Percentiles rank a stretch among this genome's conserved stretches.
Conservation (phyloP, 2,797 vertebrate genomes). For the Gambelia wislizenii region DNA sequence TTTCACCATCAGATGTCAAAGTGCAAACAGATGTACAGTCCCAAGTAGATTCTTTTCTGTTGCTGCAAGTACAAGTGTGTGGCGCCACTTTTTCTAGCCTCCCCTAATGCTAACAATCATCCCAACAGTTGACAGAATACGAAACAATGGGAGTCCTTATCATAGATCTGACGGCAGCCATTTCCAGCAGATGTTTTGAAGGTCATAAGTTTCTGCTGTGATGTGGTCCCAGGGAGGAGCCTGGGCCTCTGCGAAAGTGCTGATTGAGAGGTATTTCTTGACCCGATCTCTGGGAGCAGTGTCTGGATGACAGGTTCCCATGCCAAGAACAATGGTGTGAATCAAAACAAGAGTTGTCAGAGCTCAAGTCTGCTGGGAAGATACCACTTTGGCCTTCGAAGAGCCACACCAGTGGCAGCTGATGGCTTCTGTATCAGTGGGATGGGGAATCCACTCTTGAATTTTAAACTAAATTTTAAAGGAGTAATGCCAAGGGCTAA, state of each 20-base stretch:
- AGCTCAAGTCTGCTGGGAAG: neutral
- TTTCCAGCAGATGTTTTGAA: constrained; percentile 19
- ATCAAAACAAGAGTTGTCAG: neutral
- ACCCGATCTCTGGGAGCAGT: too few species aligned
- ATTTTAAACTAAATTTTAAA: too few species aligned
- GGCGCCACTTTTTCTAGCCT: neutral
- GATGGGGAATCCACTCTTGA: too few species aligned
- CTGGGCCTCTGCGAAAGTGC: neutral
- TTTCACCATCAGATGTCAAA: neutral
- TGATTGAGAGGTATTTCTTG: neutral
- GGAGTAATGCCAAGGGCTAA: too few species aligned
- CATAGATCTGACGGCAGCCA: constrained; percentile 36
- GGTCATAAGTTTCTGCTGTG: constrained; percentile 14
- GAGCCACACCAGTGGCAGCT: too few species aligned
- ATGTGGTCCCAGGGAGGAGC: neutral
- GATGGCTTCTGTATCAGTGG: too few species aligned
- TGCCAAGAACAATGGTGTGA: neutral
- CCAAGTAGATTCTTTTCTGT: neutral
- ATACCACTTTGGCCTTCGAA: neutral
- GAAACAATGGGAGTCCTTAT: constrained; percentile 34
- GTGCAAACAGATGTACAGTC: neutral
- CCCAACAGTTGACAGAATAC: neutral
- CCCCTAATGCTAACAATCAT: neutral
- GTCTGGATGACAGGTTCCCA: neutral
- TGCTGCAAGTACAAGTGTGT: neutral